Percentiles rank a stretch among this genome's conserved stretches.
Conservation (phyloP, 1,140 invertebrate genomes). For the Solenopsis fugax region DNA sequence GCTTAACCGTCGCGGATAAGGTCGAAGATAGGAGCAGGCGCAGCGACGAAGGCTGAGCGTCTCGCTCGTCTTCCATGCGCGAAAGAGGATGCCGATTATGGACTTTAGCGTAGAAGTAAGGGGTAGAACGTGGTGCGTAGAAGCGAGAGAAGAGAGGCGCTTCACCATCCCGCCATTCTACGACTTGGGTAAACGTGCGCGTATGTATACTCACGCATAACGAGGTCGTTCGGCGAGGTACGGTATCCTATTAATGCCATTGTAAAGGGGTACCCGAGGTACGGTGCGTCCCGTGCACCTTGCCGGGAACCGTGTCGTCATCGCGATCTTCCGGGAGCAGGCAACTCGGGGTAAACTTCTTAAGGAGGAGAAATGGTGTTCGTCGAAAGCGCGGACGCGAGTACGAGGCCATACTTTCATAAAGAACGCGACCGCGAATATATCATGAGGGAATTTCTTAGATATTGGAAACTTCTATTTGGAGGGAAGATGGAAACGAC, state of each 20-base stretch:
- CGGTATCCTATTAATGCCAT: conserved; percentile 74
- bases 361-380: conserved; percentile 36
- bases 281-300: not conserved
- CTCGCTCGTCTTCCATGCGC: conserved; percentile 27
- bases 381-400: not conserved
- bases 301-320: not conserved
- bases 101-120: not conserved
- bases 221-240: conserved; percentile 72
- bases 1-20: conserved; percentile 66
- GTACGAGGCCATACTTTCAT: conserved; percentile 29
- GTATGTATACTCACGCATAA: conserved; percentile 73
- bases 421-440: conserved; percentile 22
- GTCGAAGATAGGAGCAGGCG: conserved; percentile 51
- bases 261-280: conserved; percentile 52
- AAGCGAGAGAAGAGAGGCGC: conserved; percentile 56
- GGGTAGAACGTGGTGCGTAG: not conserved
- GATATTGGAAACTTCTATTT: conserved; percentile 52
- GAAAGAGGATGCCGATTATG: conserved; percentile 62
- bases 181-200: conserved; percentile 68
- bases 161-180: conserved; percentile 40
- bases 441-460: conserved; percentile 38
- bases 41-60: conserved; percentile 43
- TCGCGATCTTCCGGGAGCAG: conserved; percentile 57
- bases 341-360: conserved; percentile 59
- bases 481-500: conserved; percentile 14